A percentile compares a stretch with the other conserved stretches of the same genome.
These are phyloP conservation scores for Eilema sororculum DNA, from an alignment of 2,888 invertebrate genomes.

Conservation along the genomic window DNA sequence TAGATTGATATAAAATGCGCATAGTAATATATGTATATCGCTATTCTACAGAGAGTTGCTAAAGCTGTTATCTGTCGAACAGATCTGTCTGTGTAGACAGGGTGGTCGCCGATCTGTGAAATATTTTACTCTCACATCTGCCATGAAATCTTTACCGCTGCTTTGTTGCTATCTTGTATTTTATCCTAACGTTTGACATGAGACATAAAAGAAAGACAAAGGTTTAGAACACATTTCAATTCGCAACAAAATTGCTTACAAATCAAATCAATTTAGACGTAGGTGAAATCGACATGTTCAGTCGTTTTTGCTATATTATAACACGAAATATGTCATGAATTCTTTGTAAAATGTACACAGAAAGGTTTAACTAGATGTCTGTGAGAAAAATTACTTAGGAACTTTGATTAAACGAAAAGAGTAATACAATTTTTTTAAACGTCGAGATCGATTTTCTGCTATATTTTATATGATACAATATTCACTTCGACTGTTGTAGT, in stretches of 20 bases:
- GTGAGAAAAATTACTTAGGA: not conserved
- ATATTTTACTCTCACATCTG: conserved; percentile 11
- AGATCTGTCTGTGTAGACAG: conserved; percentile 18
- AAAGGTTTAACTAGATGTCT: not conserved
- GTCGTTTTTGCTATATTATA: not conserved
- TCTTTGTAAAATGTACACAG: not conserved
- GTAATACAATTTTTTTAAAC: not conserved
- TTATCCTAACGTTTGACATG: conserved; percentile 3
- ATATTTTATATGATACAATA: not conserved
- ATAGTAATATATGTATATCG: conserved; percentile 33
- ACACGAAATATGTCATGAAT: not conserved
- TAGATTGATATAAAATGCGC: conserved; percentile 56
- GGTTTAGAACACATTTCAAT: conserved; percentile 5
- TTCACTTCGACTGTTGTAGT: not conserved
- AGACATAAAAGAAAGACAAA: conserved; percentile 1
- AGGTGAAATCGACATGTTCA: not conserved
- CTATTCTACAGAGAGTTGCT: conserved; percentile 21
- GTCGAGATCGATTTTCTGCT: not conserved
- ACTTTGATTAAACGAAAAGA: not conserved
- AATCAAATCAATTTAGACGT: conserved; percentile 5
- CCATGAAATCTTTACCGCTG: conserved; percentile 9
- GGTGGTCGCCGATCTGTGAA: conserved; percentile 23
- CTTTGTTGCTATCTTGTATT: conserved; percentile 12
- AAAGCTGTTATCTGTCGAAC: conserved; percentile 24
- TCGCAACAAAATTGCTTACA: conserved; percentile 11